phyloP scores from a whole-genome alignment of 2,797 vertebrate species.

The Malurus leucopterus region DNA sequence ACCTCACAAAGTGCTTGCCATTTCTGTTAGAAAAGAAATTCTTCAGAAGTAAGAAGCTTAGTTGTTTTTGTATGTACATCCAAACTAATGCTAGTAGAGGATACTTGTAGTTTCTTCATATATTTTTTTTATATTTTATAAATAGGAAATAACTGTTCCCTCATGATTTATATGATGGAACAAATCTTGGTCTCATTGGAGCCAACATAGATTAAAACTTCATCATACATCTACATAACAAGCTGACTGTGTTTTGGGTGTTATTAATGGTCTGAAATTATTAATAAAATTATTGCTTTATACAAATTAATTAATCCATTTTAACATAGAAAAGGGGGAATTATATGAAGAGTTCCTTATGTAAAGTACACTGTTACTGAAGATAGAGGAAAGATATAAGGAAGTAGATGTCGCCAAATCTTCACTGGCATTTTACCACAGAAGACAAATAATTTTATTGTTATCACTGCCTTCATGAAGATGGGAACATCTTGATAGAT shows the following conservation, averaged over 20 bases:
- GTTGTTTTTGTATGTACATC: background rate
- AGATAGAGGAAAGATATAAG: background rate
- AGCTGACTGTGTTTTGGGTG: background rate
- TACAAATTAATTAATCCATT: background rate
- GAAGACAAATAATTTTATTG: background rate
- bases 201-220: background rate
- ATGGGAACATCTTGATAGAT: background rate
- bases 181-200: background rate
- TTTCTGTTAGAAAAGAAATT: background rate
- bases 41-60: background rate
- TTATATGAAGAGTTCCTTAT: background rate
- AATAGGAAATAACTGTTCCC: background rate
- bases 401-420: background rate
- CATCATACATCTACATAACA: background rate
- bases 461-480: background rate
- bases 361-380: background rate
- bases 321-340: background rate
- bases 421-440: background rate
- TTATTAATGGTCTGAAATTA: background rate
- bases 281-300: background rate
- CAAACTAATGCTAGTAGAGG: background rate
- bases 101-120: background rate
- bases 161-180: background rate
- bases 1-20: background rate
- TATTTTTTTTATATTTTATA: background rate